Evolutionary conservation across 1,140 invertebrate species (phyloP).

Genomic region (Hesperophylax magnus): DNA sequence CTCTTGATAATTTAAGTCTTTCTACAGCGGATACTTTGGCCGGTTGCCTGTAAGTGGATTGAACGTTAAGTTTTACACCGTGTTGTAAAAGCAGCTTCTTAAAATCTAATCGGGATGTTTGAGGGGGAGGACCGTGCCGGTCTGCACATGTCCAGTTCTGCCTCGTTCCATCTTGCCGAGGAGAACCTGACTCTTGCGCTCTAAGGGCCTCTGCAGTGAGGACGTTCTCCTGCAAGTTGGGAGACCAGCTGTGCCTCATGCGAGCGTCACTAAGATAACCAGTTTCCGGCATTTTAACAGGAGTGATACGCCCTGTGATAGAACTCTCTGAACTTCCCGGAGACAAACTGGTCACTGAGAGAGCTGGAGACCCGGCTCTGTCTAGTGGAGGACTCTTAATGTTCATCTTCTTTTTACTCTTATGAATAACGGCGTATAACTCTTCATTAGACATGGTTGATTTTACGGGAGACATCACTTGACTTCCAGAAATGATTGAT

Average conservation of each 20-base stretch:
- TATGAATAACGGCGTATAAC: conserved; percentile 83
- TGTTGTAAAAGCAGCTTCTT: conserved; percentile 84
- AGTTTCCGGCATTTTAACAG: conserved; percentile 70
- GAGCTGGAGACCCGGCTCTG: conserved; percentile 69
- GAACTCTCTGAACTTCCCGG: conserved; percentile 70
- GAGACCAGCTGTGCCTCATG: conserved; percentile 71
- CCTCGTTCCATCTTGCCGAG: conserved; percentile 65
- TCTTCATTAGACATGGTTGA: conserved; percentile 84
- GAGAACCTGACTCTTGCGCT: conserved; percentile 58
- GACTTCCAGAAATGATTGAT: conserved; percentile 19
- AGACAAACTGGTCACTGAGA: conserved; percentile 69
- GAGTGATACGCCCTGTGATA: conserved; percentile 64
- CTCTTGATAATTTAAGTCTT: conserved; percentile 81
- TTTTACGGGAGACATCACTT: conserved; percentile 76
- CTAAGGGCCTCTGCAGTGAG: conserved; percentile 61
- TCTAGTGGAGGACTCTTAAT: conserved; percentile 73
- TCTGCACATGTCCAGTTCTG: conserved; percentile 72
- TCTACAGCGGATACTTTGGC: conserved; percentile 86
- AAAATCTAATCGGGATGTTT: conserved; percentile 84
- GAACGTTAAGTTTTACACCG: conserved; percentile 71
- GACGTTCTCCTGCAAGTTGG: conserved; percentile 65
- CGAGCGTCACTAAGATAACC: conserved; percentile 71
- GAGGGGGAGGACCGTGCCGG: conserved; percentile 72
- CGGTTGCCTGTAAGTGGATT: conserved; percentile 72
- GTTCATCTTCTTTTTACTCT: conserved; percentile 82